A percentile compares a stretch with the other conserved stretches of the same genome.
Evolutionary conservation across 2,797 vertebrate genomes (phyloP).

Genomic region (Okamejei kenojei): DNA sequence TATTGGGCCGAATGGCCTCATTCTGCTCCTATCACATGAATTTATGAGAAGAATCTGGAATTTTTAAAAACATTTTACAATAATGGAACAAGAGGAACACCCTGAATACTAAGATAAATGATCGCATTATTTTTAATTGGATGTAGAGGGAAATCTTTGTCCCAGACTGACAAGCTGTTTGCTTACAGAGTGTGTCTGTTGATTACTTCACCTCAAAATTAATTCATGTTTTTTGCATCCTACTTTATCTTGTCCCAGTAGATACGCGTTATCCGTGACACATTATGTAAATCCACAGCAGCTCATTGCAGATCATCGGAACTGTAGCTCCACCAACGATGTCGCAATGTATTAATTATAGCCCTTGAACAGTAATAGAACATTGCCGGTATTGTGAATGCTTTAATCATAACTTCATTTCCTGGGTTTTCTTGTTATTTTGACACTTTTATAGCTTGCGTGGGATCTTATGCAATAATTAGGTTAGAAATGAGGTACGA

Average conservation of each 20-base stretch:
- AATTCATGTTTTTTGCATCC: background rate
- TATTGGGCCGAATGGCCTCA: too few species aligned
- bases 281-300: background rate
- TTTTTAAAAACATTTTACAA: background rate
- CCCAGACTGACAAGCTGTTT: background rate
- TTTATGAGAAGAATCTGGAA: background rate
- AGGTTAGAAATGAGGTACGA: background rate
- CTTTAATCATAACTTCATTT: constrained; percentile 9
- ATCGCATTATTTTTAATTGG: constrained; percentile 32
- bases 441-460: background rate
- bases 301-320: background rate
- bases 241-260: constrained; percentile 23
- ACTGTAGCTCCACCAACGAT: constrained; percentile 1
- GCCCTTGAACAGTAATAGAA: background rate
- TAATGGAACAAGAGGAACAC: constrained; percentile 13
- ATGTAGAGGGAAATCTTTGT: constrained; percentile 21
- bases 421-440: background rate
- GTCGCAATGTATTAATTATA: background rate
- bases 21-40: too few species aligned
- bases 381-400: background rate
- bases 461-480: background rate
- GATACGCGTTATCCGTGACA: background rate
- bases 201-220: constrained; percentile 22
- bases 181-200: constrained; percentile 12
- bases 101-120: constrained; percentile 30